phyloP scores from a whole-genome alignment of 1,140 invertebrate species.

The Calosoma granatense region DNA sequence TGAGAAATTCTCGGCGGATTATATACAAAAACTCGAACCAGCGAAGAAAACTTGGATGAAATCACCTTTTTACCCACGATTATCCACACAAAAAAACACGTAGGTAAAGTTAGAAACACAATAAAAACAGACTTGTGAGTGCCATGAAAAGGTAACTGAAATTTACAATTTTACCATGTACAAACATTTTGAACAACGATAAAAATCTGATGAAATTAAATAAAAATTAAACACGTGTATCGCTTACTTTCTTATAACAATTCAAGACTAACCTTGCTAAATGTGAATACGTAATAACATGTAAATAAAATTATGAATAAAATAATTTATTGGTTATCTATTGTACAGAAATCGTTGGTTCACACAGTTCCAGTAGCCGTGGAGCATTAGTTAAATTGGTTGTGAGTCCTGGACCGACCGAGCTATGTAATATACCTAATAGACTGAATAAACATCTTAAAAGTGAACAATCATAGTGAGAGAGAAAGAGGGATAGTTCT shows the following conservation, averaged over 20 bases:
- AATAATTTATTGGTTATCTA: no score
- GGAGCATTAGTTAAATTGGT: background rate
- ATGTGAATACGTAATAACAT: no score
- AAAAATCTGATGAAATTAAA: background rate
- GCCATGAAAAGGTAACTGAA: background rate
- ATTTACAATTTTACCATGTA: background rate
- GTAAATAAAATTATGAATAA: no score
- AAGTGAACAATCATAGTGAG: background rate
- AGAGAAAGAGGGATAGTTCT: no score
- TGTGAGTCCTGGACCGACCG: background rate
- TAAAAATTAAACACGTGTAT: no score
- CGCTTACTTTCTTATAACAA: no score
- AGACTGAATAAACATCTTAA: background rate
- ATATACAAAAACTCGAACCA: background rate
- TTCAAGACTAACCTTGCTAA: no score
- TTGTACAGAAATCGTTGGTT: no score
- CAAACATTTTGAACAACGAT: background rate
- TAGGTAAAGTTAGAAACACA: background rate
- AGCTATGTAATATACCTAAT: background rate
- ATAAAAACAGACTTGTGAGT: background rate
- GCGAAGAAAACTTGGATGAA: background rate
- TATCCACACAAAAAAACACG: background rate
- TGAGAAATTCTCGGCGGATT: slow-evolving; percentile 1
- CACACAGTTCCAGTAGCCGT: no score
- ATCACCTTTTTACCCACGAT: background rate